Base-by-base conservation (phyloP, 2,797 vertebrate genomes). In the Poecilia wingei region DNA sequence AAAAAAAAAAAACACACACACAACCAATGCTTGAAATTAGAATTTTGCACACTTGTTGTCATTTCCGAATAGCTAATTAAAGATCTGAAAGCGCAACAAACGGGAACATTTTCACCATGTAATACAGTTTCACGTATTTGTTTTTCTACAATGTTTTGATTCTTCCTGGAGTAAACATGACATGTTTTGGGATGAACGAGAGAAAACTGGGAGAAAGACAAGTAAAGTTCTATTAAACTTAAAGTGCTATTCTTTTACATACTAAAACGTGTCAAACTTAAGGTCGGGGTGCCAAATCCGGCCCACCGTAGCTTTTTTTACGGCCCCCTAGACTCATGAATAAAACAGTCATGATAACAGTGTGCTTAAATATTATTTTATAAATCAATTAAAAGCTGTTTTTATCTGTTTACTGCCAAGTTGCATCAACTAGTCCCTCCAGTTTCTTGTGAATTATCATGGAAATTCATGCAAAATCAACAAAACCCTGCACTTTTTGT, bases 11-110 rank as follows among this genome's bases (percentile, higher is more conserved):
- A 28, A 14, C 1, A 14, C 4, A 10, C 4, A 8, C 13, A 53
- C 1, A 49, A 49, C 61, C 59, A 84, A 82, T 33, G 82, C 84
- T 55, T 85, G 75, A 84, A 80, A 86, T 86, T 22, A 0, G 47
- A 9, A 46, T 57, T 87, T 78, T 68, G 59, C 73, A n/a, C 18
- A 39, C 55, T 70, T 16, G 9, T 43, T 28, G 41, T 47, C 20
- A 36, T 14, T n/a, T 39, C n/a, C 46, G 4, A 70, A 57, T 22
- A 61, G 59, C 28, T 45, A 61, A 77, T 75, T 61, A 66, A 28
- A 69, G 45, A 75, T 41, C 25, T 72, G 53, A 70, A 84, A 75
- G 31, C 13, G 39, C 25, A 72, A 79, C n/a, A 14, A 39, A 74
- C 1, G 41, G 75, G 82, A 57, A 22, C 0, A 79, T 82, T 79